phyloP scores from a whole-genome alignment of 2,888 invertebrate species.

The Rhimphoctona megacephalus region DNA sequence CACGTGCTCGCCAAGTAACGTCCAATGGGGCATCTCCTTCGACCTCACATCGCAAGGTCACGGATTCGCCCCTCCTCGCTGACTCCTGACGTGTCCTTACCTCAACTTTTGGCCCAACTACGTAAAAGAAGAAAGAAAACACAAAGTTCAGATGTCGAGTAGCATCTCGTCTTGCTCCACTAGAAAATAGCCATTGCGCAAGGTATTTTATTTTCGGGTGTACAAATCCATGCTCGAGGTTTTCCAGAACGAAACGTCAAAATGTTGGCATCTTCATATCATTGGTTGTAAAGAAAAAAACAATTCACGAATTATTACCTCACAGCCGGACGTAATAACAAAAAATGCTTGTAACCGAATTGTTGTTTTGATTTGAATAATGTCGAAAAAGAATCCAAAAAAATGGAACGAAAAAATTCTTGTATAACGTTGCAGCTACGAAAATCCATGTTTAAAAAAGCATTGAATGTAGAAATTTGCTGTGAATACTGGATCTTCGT shows the following conservation, averaged over 20 bases:
- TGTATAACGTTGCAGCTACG: not conserved
- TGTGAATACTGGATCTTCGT: not conserved
- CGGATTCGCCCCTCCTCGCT: slow-evolving; percentile 86
- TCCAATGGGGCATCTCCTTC: slow-evolving; percentile 86
- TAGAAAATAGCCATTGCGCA: not conserved
- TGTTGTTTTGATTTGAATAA: not conserved
- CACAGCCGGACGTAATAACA: not conserved
- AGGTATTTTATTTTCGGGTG: not conserved
- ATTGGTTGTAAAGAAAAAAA: not conserved
- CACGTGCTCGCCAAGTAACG: slow-evolving; percentile 86
- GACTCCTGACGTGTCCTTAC: slow-evolving; percentile 85
- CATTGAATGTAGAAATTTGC: not conserved
- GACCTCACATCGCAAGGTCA: slow-evolving; percentile 86
- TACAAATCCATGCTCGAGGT: not conserved
- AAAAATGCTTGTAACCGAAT: not conserved
- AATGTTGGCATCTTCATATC: not conserved
- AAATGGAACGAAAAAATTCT: not conserved
- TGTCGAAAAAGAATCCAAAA: not conserved
- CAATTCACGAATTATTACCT: not conserved
- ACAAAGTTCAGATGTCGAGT: not conserved
- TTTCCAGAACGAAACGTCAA: not conserved
- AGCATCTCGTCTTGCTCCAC: not conserved
- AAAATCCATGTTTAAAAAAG: not conserved
- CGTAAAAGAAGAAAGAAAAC: not conserved
- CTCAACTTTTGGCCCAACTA: slow-evolving; percentile 85